Evolutionary conservation across 2,888 invertebrate genomes (phyloP).

Genomic region (Xestia c-nigrum): DNA sequence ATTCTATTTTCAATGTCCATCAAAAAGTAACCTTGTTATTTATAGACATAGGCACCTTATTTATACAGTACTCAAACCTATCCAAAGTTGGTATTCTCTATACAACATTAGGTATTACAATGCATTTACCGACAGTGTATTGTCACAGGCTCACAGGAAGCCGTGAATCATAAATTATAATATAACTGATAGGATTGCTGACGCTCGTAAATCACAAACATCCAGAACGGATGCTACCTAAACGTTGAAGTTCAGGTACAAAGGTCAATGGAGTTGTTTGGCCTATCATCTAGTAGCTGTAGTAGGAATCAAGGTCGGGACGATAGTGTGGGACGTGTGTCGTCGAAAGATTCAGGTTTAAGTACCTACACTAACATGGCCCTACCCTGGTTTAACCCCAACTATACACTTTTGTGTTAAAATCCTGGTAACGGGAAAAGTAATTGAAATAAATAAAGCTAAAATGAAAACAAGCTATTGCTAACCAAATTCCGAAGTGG

Average conservation of each 20-base stretch:
- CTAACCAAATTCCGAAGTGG: neutral
- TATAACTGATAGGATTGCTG: slow-evolving; percentile 41
- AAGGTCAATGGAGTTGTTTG: slow-evolving; percentile 37
- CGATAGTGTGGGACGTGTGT: slow-evolving; percentile 1
- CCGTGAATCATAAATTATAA: slow-evolving; percentile 38
- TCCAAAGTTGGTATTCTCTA: neutral
- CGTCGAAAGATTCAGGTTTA: neutral
- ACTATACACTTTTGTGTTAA: neutral
- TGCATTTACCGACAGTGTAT: neutral
- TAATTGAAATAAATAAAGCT: neutral
- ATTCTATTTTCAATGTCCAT: neutral
- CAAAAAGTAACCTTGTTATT: neutral
- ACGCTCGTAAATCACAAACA: slow-evolving; percentile 40
- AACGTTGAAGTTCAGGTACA: slow-evolving; percentile 51
- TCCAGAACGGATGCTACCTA: slow-evolving; percentile 42
- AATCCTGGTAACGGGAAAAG: neutral
- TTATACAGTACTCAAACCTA: neutral
- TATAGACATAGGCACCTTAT: neutral
- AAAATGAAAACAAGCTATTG: neutral
- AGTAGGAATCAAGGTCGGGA: slow-evolving; percentile 42
- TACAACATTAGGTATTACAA: neutral
- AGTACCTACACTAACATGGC: neutral
- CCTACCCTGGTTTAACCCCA: neutral
- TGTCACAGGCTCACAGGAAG: slow-evolving; percentile 39
- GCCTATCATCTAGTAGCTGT: slow-evolving; percentile 4